phyloP scores from a whole-genome alignment of 2,888 invertebrate genomes.

The Agrochola lota region DNA sequence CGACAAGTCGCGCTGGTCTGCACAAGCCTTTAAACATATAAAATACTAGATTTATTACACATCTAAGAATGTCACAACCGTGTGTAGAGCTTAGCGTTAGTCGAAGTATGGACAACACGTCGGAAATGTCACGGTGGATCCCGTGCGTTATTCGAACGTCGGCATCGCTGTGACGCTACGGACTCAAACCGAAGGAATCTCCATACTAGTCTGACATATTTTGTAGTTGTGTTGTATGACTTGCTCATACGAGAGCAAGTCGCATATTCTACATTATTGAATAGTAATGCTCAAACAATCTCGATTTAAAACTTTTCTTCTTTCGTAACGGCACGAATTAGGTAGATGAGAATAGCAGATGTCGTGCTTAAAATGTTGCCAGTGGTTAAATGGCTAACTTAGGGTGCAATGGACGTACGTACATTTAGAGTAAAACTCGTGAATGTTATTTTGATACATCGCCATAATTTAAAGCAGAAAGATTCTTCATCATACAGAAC shows the following conservation, averaged over 20 bases:
- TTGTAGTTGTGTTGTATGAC: conserved; percentile 13
- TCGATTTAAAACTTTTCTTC: neutral
- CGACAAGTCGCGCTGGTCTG: no score
- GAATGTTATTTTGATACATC: neutral
- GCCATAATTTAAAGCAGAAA: neutral
- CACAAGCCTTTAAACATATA: no score
- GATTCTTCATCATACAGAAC: neutral
- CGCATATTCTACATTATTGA: conserved; percentile 5
- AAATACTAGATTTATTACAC: neutral
- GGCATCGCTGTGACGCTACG: conserved; percentile 21
- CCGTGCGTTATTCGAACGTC: conserved; percentile 24
- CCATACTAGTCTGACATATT: conserved; percentile 31
- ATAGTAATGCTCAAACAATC: neutral
- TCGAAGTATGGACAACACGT: conserved; percentile 45
- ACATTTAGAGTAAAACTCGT: neutral
- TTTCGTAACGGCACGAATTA: neutral
- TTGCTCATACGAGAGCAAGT: neutral
- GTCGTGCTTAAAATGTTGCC: neutral
- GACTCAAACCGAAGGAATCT: conserved; percentile 43
- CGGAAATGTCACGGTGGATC: conserved; percentile 54
- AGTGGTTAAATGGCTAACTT: neutral
- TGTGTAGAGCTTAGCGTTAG: conserved; percentile 28
- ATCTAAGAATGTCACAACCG: conserved; percentile 1
- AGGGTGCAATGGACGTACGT: neutral
- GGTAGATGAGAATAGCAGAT: neutral